Evolutionary conservation across 2,113 vertebrate species (phyloP), one percentile per base, ranked within the genome.

Genomic region (Puma concolor): DNA sequence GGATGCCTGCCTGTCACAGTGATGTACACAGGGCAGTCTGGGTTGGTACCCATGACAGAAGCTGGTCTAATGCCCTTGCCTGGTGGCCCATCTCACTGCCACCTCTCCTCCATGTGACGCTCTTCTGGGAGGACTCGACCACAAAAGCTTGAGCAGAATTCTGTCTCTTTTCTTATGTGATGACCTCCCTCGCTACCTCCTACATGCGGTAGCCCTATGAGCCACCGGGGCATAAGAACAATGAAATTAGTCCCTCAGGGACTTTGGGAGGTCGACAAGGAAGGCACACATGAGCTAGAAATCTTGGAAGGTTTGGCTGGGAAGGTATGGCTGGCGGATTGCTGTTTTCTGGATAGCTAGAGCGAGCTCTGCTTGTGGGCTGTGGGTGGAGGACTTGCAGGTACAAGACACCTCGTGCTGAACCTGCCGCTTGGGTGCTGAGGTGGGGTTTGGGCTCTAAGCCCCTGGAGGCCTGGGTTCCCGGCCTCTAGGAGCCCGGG

Each of bases 251-350:
- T 10, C 2, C 21, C 41, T 76, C 6, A 0, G 69, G 38, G 63
- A 14, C 54, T 29, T 15, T n/a, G 54, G 79, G 50, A 31, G 66
- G 15, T 27, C 4, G 76, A 54, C 31, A 8, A 14, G 48, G 64
- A 72, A 8, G 29, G 38, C 2, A 5, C 31, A 4, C 5, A 2
- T 8, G 63, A 67, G 14, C 38, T 38, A 19, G 83, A 29, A 5
- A 0, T 3, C 14, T 9, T 8, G 66, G 36, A 9, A 60, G 67
- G 44, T 23, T 38, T 44, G 87, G n/a, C 54, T 9, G 60, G 66
- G 54, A 8, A 31, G 29, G 13, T 2, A 0, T 3, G 29, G 31
- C 29, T 7, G 21, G 17, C 2, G 6, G 25, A 1, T 1, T 6
- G 60, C 76, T 19, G 7, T 16, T 4, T 60, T 69, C 25, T 27